Base-by-base conservation (phyloP, 2,113 vertebrate genomes). In the Triplophysa siluroides region DNA sequence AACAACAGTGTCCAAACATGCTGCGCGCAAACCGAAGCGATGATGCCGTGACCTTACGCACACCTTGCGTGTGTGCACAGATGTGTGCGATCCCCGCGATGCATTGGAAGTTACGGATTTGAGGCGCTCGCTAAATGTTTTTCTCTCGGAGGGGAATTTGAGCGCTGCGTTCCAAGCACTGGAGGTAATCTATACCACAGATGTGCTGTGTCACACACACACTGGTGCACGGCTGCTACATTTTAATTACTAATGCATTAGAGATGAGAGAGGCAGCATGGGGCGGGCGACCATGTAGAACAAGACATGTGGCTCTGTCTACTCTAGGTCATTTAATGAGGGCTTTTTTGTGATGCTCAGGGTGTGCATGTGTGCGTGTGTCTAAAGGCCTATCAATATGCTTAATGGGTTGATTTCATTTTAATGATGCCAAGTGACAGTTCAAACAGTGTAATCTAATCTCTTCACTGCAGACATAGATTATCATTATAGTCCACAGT, bases 171-270 rank as follows among this genome's bases (percentile, higher is more conserved):
- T 52, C 60, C 8, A 70, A 64, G 23, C 72, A 23, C 89, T 89
- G 81, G 89, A n/a, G 0, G 70, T 86, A 86, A 83, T 89, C 85
- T 87, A 5, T 87, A 71, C 79, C 88, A 81, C 92, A 93, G 89
- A 92, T 91, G 91, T 47, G 91, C 86, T 33, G 38, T 60, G 76
- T 87, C 87, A 89, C 88, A 87, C 88, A 92, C 90, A 86, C 84
- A 82, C 86, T 47, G 2, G 6, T 14, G 26, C 19, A 58, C 6
- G 87, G 86, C 87, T 85, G 88, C 89, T 88, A 89, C 88, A 82
- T 90, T 91, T 90, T 92, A 91, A 92, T 94, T 92, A 91, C 91
- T 88, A 88, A 74, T 86, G 87, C 86, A 92, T 91, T 88, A 90
- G 86, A 75, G 90, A 88, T 75, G 87, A 87, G 88, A 87, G 88